phyloP scores from a whole-genome alignment of 2,797 vertebrate genomes.

The Anguilla pacifica region DNA sequence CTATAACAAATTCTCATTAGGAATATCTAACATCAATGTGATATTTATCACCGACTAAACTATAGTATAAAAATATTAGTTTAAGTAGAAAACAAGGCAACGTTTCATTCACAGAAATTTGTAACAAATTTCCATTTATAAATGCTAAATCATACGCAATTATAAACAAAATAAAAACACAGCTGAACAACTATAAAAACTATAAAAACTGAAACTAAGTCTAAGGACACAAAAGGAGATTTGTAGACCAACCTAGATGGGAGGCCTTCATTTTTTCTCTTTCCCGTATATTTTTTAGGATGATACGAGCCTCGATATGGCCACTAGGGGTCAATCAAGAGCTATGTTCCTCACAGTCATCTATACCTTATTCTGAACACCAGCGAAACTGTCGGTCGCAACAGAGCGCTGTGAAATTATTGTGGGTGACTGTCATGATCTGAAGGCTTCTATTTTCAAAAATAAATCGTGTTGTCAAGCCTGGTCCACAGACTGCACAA shows the following conservation, averaged over 20 bases:
- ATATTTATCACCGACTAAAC: not conserved
- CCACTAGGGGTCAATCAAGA: slow-evolving; percentile 6
- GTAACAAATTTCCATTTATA: not conserved
- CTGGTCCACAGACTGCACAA: not conserved
- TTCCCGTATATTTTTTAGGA: not conserved
- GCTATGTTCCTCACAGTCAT: not conserved
- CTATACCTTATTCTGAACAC: not conserved
- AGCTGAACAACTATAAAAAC: not conserved
- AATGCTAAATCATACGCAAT: not conserved
- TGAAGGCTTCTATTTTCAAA: not conserved
- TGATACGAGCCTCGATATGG: not conserved
- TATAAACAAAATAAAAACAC: not conserved
- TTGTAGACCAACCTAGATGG: not conserved
- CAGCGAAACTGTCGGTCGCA: not conserved
- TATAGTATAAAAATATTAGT: not conserved
- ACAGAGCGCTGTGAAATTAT: not conserved
- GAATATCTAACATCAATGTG: not conserved
- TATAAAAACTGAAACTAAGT: not conserved
- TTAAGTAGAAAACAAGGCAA: not conserved
- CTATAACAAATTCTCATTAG: not conserved
- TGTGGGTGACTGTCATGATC: not conserved
- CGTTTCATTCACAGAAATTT: not conserved
- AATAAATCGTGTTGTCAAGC: not conserved
- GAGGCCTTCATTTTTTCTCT: not conserved
- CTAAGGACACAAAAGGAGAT: not conserved